Evolutionary conservation across 2,888 invertebrate genomes (phyloP).

Genomic region (Lomographa bimaculata): DNA sequence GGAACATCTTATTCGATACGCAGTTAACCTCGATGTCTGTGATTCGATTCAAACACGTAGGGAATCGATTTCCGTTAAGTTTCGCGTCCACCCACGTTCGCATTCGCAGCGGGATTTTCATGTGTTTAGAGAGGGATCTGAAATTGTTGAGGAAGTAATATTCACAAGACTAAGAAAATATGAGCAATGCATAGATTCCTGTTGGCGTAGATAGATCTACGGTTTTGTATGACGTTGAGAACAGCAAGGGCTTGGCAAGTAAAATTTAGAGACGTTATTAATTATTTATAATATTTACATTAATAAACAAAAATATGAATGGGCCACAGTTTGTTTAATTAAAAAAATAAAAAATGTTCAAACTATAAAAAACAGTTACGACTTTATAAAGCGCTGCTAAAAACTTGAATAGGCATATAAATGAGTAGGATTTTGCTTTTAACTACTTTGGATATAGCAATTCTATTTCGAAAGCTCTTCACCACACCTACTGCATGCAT

Average conservation of each 20-base stretch:
- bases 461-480: conserved; percentile 41
- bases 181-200: not conserved
- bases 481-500: conserved; percentile 35
- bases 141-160: conserved; percentile 26
- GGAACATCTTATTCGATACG: conserved; percentile 68
- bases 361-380: too few relatives aligned
- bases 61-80: conserved; percentile 69
- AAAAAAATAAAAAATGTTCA: too few relatives aligned
- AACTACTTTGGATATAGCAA: conserved; percentile 25
- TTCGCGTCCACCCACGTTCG: conserved; percentile 65
- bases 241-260: too few relatives aligned
- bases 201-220: too few relatives aligned
- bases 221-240: too few relatives aligned
- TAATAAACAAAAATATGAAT: too few relatives aligned
- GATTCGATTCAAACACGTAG: conserved; percentile 60
- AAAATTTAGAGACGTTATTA: too few relatives aligned
- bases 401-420: conserved; percentile 6
- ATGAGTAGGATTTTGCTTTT: conserved; percentile 8
- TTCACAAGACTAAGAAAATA: conserved; percentile 1
- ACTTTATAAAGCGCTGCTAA: too few relatives aligned
- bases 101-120: conserved; percentile 42
- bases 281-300: too few relatives aligned
- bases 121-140: conserved; percentile 50
- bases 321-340: too few relatives aligned
- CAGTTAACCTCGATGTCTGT: conserved; percentile 68